phyloP scores from a whole-genome alignment of 2,888 invertebrate genomes.

The Ochropleura leucogaster region DNA sequence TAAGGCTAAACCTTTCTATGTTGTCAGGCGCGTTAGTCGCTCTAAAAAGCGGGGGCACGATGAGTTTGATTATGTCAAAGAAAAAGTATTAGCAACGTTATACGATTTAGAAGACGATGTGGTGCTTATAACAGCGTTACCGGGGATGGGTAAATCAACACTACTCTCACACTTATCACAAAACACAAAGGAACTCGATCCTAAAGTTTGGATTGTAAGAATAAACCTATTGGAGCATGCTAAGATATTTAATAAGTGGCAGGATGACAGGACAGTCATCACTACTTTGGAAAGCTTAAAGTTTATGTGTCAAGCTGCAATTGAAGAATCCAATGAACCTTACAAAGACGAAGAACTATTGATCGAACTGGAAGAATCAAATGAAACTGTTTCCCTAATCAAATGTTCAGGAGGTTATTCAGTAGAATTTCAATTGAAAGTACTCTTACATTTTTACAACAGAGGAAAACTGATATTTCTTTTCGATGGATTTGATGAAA shows the following conservation, averaged over 20 bases:
- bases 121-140: conserved; percentile 37
- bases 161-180: conserved; percentile 23
- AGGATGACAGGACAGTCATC: conserved; percentile 3
- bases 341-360: not conserved
- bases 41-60: not conserved
- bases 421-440: conserved; percentile 24
- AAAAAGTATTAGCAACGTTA: not conserved
- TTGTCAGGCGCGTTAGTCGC: conserved; percentile 25
- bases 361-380: conserved; percentile 13
- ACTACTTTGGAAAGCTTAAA: conserved; percentile 13
- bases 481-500: conserved; percentile 38
- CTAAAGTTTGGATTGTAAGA: conserved; percentile 50
- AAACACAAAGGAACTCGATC: conserved; percentile 38
- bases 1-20: conserved; percentile 31
- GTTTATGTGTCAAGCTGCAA: conserved; percentile 18
- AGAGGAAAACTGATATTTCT: conserved; percentile 25
- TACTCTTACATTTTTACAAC: conserved; percentile 46
- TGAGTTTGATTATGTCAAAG: not conserved
- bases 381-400: not conserved
- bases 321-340: conserved; percentile 1
- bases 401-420: conserved; percentile 5
- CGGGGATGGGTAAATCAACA: conserved; percentile 62
- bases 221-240: conserved; percentile 47
- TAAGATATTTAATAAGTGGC: conserved; percentile 36
- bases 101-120: conserved; percentile 6